Base-by-base conservation (phyloP, 2,888 invertebrate species). In the Caenorhabditis drosophilae region DNA sequence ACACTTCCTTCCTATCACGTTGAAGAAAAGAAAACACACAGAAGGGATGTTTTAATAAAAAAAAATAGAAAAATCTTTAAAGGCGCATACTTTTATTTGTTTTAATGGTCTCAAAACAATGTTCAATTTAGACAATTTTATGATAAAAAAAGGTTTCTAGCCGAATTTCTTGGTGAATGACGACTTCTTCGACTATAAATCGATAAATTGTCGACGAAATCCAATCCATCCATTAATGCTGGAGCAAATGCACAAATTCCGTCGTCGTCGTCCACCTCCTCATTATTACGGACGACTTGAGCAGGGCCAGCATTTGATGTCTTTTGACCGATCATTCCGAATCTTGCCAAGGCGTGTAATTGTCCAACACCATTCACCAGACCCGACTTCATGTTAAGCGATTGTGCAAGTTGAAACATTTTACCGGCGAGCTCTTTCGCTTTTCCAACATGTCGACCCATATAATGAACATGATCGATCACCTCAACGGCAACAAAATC, bases 361-460 rank as follows among this genome's bases (percentile, higher is more conserved):
- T 76, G 76, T 0, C 66, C 64, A 51, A 76, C 74, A 0, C 76
- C 76, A n/a, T 57, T 67, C 4, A 61, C 67, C 16, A 75, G 40
- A 7, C 75, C 75, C 4, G 52, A 55, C 34, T 61, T 70, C 70
- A 76, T 71, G 48, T 67, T 76, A 44, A 74, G 23, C 0, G 67
- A 64, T 23, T 76, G 76, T 2, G 76, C 76, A 34, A 73, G 45
- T 60, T 76, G 69, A 26, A 75, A 56, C 75, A 75, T 75, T 44
- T 64, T 71, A 18, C 70, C 71, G 11, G 75, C 75, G 16, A 75
- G 50, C 46, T 73, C 52, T 20, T 57, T 75, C 7, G 75, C 75
- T 48, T 70, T 73, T 18, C 73, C 75, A 1, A 75, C 73, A 36
- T 67, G 67, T 51, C 75, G 44, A 40, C 75, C 75, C 75, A 75